phyloP scores from a whole-genome alignment of 1,140 invertebrate species.

The Bombus haemorrhoidalis region DNA sequence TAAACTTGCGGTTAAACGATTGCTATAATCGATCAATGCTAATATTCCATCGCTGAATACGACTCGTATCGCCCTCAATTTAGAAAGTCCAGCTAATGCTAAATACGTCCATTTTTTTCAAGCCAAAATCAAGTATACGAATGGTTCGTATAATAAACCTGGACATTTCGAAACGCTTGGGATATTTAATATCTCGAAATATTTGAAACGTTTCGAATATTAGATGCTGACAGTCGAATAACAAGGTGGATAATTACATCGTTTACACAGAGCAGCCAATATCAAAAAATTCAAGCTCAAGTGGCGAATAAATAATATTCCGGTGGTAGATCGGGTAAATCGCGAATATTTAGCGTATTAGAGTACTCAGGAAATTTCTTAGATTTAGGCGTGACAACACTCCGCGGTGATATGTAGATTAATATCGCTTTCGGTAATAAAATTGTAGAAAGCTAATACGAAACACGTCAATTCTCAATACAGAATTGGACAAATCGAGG shows the following conservation, averaged over 20 bases:
- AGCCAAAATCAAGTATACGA: background rate
- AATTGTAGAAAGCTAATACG: no score
- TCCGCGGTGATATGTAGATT: no score
- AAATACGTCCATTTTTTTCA: background rate
- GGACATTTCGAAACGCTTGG: no score
- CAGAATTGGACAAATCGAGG: no score
- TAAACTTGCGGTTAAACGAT: background rate
- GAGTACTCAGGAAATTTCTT: no score
- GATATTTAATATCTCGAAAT: background rate
- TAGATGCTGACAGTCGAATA: background rate
- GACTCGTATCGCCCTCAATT: background rate
- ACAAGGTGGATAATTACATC: background rate
- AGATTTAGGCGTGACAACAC: no score
- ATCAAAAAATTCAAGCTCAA: background rate
- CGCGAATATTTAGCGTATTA: no score
- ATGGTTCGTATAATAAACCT: no score
- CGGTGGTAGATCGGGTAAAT: no score
- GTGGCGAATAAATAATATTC: background rate
- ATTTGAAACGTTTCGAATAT: background rate
- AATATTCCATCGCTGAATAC: background rate
- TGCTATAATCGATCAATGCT: background rate
- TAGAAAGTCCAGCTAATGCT: background rate
- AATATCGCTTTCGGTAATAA: no score
- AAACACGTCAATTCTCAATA: no score
- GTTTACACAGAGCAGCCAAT: no score